A percentile compares a stretch with the other conserved stretches of the same genome.
Conservation (phyloP, 2,888 invertebrate species). For the Drosophila ustulata region DNA sequence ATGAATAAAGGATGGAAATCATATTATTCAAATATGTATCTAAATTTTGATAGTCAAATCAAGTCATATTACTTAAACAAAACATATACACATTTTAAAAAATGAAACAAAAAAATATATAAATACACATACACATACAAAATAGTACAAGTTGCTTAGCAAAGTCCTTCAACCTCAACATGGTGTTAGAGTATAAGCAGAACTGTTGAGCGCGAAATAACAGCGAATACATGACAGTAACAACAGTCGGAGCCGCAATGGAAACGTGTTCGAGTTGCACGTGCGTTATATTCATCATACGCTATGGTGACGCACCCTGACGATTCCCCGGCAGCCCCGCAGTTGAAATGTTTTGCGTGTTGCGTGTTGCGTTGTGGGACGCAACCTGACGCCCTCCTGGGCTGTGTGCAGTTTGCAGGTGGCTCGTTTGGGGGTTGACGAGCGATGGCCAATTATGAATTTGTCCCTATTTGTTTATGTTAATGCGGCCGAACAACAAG, state of each 20-base stretch:
- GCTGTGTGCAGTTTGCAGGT: constrained; percentile 30
- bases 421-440: constrained; percentile 10
- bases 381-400: constrained; percentile 3
- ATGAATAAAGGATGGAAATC: no score
- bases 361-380: constrained; percentile 3
- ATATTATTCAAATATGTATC: no score
- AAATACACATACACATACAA: no score
- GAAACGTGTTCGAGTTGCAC: constrained; percentile 69
- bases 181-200: constrained; percentile 1
- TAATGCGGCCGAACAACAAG: constrained; percentile 60
- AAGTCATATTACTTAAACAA: no score
- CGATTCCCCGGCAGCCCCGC: constrained; percentile 27
- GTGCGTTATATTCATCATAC: constrained; percentile 77
- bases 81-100: no score
- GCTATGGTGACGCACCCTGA: constrained; percentile 67
- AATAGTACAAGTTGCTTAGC: not conserved
- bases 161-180: constrained; percentile 3
- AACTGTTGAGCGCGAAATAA: constrained; percentile 22
- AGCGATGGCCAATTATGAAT: constrained; percentile 69
- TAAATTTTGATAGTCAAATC: no score
- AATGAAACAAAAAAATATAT: no score
- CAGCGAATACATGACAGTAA: constrained; percentile 52
- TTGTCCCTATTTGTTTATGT: constrained; percentile 74
- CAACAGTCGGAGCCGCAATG: constrained; percentile 29
- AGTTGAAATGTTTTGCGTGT: constrained; percentile 43